Evolutionary conservation across 2,888 invertebrate species (phyloP), one percentile per base, ranked within the genome.

Genomic region (Agonopterix arenella): DNA sequence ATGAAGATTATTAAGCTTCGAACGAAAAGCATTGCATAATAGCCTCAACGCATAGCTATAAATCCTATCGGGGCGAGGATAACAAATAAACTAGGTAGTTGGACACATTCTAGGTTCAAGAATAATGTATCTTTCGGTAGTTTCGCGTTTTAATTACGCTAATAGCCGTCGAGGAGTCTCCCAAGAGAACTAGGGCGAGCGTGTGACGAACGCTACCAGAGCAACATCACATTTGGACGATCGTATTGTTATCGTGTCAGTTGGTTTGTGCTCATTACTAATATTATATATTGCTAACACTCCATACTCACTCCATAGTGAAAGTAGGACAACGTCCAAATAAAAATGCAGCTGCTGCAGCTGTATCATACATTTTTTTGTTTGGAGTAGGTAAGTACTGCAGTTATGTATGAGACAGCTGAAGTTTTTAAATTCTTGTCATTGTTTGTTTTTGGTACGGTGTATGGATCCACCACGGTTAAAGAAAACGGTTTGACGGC

Each of bases 111-210:
- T 66, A 55, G 52, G 53, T 57, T 59, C 60, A 55, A 65, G 66
- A 69, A 70, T 68, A 64, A 76, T 67, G 69, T 74, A 76, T 82
- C 73, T 74, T 80, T 76, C 77, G 76, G 68, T 74, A 80, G 73
- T 76, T 73, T 70, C 70, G 78, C 71, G 81, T 82, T 86, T 86
- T 86, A 86, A 88, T 88, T 84, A 84, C 76, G 84, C 83, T 86
- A 86, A 86, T 84, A 86, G 88, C 84, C 59, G 55, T 69, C 68
- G 74, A 74, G 70, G 78, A 76, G 73, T 80, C 76, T 71, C 71
- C 62, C 68, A 62, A 66, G 81, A 67, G 73, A 85, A 86, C 76
- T 86, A 79, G 85, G 82, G 75, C 86, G 77, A 73, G 71, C 75
- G 75, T 85, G 76, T 74, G 71, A 76, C 68, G 69, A 65, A 70